Conservation (phyloP, 2,888 invertebrate genomes). For the Neoitamus cyanurus region DNA sequence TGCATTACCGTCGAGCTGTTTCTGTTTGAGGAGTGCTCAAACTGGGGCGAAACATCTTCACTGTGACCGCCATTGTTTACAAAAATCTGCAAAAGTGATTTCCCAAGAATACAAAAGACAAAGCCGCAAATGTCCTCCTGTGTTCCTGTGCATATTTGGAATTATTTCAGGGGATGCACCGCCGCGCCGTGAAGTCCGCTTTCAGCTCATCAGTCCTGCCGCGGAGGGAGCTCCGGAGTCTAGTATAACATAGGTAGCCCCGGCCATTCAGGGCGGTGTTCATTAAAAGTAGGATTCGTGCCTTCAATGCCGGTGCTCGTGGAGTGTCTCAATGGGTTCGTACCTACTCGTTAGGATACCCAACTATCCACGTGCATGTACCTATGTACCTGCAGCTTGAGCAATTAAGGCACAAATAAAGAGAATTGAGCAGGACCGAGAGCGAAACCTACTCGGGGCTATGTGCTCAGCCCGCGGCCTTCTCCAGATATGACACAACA, state of each 20-base stretch:
- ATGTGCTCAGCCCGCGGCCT: background rate
- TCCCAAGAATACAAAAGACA: background rate
- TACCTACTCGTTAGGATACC: background rate
- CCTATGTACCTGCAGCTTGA: background rate
- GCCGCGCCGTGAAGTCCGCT: background rate
- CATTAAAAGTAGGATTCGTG: background rate
- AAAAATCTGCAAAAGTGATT: background rate
- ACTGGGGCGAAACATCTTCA: background rate
- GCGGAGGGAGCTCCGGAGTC: background rate
- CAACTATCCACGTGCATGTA: background rate
- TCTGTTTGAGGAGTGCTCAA: background rate
- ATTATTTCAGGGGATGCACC: background rate
- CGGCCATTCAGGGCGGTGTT: background rate
- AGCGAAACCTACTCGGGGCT: background rate
- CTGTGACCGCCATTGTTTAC: background rate
- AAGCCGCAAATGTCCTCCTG: background rate
- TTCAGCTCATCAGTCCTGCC: background rate
- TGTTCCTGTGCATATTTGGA: background rate
- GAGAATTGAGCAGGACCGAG: background rate
- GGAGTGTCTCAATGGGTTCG: background rate
- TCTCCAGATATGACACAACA: slow-evolving; percentile 6
- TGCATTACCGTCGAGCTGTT: background rate
- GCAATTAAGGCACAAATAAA: slow-evolving; percentile 5
- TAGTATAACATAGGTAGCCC: background rate
- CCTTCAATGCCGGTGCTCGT: background rate